These are phyloP conservation scores for Calliphora vomitoria DNA, from an alignment of 2,888 invertebrate genomes.

Conservation along the genomic window DNA sequence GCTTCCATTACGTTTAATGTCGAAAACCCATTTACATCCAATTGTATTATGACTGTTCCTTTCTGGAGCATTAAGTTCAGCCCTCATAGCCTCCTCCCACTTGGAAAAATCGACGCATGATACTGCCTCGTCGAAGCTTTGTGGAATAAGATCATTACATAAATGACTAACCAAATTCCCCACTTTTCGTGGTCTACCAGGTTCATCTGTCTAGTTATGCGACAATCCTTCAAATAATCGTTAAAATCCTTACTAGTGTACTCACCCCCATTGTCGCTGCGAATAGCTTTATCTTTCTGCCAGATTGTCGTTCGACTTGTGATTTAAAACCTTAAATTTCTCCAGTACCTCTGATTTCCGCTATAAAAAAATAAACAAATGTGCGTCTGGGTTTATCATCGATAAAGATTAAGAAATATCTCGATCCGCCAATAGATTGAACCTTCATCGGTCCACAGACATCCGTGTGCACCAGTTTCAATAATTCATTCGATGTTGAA, in stretches of 20 bases:
- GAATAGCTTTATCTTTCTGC: conserved; percentile 40
- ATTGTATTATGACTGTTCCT: conserved; percentile 66
- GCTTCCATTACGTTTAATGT: conserved; percentile 53
- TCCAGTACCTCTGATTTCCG: conserved; percentile 33
- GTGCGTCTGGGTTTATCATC: conserved; percentile 36
- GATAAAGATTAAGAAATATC: conserved; percentile 49
- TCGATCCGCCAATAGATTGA: conserved; percentile 34
- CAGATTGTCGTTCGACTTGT: conserved; percentile 31
- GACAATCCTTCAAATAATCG: conserved; percentile 61
- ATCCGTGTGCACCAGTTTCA: conserved; percentile 62
- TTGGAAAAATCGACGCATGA: conserved; percentile 44
- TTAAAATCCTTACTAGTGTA: conserved; percentile 58
- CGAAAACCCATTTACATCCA: conserved; percentile 71
- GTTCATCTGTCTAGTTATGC: conserved; percentile 71
- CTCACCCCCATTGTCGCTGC: conserved; percentile 44
- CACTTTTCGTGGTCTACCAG: conserved; percentile 62
- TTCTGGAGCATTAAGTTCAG: conserved; percentile 65
- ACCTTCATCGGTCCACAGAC: conserved; percentile 49
- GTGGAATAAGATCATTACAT: conserved; percentile 59
- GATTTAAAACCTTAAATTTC: conserved; percentile 47
- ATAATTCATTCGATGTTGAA: conserved; percentile 25
- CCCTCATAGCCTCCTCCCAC: conserved; percentile 70
- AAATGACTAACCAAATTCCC: conserved; percentile 52
- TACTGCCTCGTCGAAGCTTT: conserved; percentile 59
- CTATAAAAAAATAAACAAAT: conserved; percentile 53